These are phyloP conservation scores for Busseola fusca DNA, from an alignment of 2,888 invertebrate species.

Conservation along the genomic window DNA sequence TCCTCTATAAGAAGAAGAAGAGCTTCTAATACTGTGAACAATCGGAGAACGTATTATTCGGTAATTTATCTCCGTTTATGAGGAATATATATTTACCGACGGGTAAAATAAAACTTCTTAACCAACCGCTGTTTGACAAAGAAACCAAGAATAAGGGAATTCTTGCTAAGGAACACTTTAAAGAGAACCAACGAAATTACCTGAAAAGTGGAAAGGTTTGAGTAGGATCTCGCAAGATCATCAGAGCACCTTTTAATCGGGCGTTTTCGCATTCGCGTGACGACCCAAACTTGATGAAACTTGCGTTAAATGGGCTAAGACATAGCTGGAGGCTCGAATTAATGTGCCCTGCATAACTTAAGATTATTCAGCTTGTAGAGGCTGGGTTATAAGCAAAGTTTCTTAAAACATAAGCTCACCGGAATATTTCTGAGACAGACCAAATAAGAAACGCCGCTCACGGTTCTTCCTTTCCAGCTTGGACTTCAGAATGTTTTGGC, in stretches of 20 bases:
- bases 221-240: background rate
- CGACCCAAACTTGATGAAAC: constrained; percentile 19
- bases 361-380: constrained; percentile 1
- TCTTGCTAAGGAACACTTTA: background rate
- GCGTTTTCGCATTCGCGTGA: background rate
- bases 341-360: constrained; percentile 19
- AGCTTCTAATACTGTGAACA: background rate
- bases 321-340: constrained; percentile 18
- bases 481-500: background rate
- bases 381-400: constrained; percentile 32
- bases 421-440: constrained; percentile 11
- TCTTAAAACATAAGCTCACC: constrained; percentile 12
- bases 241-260: background rate
- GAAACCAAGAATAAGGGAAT: background rate
- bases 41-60: too few relatives aligned
- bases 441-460: constrained; percentile 32
- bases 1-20: background rate
- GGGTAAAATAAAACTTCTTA: background rate
- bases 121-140: background rate
- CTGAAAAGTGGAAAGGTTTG: background rate
- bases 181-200: background rate
- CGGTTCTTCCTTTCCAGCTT: background rate
- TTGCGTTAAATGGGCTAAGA: background rate
- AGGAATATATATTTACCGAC: too few relatives aligned
- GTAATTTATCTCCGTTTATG: too few relatives aligned